Base-by-base conservation (phyloP, 1,140 invertebrate genomes). In the Drosophila willistoni region DNA sequence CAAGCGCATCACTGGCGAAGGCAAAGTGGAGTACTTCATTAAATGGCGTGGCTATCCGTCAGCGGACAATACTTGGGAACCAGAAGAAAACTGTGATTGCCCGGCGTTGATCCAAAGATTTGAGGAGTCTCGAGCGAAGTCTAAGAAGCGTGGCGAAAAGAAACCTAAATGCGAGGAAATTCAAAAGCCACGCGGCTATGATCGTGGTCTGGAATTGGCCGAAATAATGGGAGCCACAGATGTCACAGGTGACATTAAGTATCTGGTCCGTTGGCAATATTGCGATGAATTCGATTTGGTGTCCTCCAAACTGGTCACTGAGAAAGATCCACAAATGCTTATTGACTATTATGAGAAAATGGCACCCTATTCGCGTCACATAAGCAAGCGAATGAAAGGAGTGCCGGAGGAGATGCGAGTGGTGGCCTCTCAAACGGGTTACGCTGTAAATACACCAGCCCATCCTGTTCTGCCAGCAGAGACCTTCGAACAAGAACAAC, bases 51-150 rank as follows among this genome's bases (percentile, higher is more conserved):
- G 91, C 47, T 92, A 92, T 67, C 73, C 90, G 0, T 79, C 93
- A 61, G 94, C 94, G 6, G 96, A 97, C 71, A 97, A 97, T 77
- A 97, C 96, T 1, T 97, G 97, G 97, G 96, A 98, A 79, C 97
- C 97, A 0, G 96, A 97, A 84, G 96, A 97, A 77, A 97, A 98
- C 92, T 93, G 99, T 3, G 97, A 98, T 82, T 99, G 98, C 92
- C 97, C 97, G 1, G 97, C 98, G 68, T 92, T 99, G 12, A 98
- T 99, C 74, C 94, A 95, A 79, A 95, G 96, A 41, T 99, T 97
- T 93, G 97, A 98, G 92, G 96, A 97, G 36, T 94, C 95, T 1
- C 94, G 95, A 7, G 96, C 96, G 79, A 96, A 96, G 76, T 90
- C 91, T 0, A 90, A 92, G 62, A 91, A 91, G 68, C 81, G 80